Percentiles rank a stretch among this genome's conserved stretches.
phyloP scores from a whole-genome alignment of 2,113 vertebrate species.

The Apaloderma vittatum region DNA sequence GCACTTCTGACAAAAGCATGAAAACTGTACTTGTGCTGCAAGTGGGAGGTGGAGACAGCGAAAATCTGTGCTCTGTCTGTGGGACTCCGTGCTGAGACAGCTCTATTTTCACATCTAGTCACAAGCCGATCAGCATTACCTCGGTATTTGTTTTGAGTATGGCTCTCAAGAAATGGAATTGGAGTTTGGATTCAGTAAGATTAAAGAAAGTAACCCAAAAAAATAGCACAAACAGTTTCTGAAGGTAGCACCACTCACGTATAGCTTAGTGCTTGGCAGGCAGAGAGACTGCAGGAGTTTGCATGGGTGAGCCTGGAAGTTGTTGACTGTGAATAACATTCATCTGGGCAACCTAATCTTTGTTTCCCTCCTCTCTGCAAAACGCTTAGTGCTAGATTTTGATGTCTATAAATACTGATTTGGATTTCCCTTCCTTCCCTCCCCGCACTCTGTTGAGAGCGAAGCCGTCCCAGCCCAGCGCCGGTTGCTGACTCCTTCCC shows the following conservation, averaged over 20 bases:
- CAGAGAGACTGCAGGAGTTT: background rate
- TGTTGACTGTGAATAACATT: background rate
- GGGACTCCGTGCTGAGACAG: conserved; percentile 21
- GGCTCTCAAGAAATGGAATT: background rate
- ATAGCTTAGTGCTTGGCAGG: background rate
- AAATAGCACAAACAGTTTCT: background rate
- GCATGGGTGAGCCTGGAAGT: background rate
- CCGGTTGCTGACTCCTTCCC: conserved; percentile 18
- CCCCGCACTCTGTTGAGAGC: background rate
- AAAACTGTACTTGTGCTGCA: conserved; percentile 57
- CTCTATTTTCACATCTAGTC: conserved; percentile 56
- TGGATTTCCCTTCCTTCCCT: conserved; percentile 57
- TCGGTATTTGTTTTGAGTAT: background rate
- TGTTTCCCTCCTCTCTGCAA: conserved; percentile 17
- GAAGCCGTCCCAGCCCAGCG: background rate
- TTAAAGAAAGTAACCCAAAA: background rate
- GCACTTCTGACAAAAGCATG: conserved; percentile 64
- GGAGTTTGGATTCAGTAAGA: background rate
- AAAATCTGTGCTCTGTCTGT: conserved; percentile 72
- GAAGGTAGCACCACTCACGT: background rate
- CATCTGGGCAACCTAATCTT: background rate
- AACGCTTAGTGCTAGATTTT: conserved; percentile 46
- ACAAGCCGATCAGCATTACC: background rate
- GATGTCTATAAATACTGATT: conserved; percentile 34
- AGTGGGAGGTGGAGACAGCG: conserved; percentile 69